Base-by-base conservation (phyloP, 2,888 invertebrate species). In the Lathronympha strigana region DNA sequence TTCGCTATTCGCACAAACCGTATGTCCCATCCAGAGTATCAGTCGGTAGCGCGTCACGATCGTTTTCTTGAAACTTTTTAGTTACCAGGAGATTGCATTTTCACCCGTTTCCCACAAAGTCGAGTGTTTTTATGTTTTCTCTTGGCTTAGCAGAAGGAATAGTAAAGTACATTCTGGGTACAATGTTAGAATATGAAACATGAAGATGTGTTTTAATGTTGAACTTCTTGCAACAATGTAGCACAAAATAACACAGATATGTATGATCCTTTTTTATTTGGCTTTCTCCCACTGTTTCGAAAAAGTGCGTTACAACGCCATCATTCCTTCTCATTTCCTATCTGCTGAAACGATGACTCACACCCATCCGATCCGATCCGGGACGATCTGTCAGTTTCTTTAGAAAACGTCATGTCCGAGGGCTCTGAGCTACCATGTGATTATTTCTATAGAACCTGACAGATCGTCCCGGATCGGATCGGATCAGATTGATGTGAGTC, bases 11-110 rank as follows among this genome's bases (percentile, higher is more conserved):
- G 53, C 17, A 0, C 13, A 4, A 11, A 1, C 73, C 33, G 63
- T 77, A 67, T 75, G 69, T 74, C 73, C 63, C 71, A 17, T 47
- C 19, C 38, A 36, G 71, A 72, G 68, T 63, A 71, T 67, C 53
- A 47, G 61, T 28, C 38, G 61, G 72, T 69, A 68, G 68, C 75
- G 71, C 71, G 72, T 70, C 71, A 73, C 77, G 76, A 83, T 81
- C 80, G 77, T 79, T 82, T 80, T 76, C 81, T 82, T 75, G 73
- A 76, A 82, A 82, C 74, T 81, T 82, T 83, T 82, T 81, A 84
- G 83, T 83, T 82, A 80, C 82, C 73, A 68, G 73, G 73, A 78
- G 78, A 82, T 84, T 82, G 82, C 83, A 82, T 82, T 83, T 78
- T 77, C 80, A 75, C 73, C 77, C 76, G 71, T 69, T 70, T 71